phyloP scores from a whole-genome alignment of 2,888 invertebrate species.

The Drosophila nr. perissopoda region DNA sequence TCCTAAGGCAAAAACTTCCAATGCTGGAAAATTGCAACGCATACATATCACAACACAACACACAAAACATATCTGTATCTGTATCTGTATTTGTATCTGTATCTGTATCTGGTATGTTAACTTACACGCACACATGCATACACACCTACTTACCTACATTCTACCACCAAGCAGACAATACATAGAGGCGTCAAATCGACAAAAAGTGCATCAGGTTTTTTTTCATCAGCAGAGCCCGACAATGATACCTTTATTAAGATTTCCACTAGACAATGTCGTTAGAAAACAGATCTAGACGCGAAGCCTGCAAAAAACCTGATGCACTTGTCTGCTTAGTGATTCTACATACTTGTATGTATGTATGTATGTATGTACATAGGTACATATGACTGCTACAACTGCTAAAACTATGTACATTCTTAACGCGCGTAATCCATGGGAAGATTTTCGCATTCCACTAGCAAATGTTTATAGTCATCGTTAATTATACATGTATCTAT shows the following conservation, averaged over 20 bases:
- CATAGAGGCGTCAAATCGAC: no score
- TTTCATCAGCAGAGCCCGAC: no score
- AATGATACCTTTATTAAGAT: no score
- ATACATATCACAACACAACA: conserved; percentile 3
- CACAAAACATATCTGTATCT: background rate
- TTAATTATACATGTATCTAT: background rate
- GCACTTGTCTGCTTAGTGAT: background rate
- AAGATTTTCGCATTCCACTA: conserved; percentile 7
- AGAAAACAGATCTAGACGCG: no score
- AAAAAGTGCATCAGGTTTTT: no score
- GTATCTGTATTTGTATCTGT: background rate
- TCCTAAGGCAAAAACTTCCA: conserved; percentile 8
- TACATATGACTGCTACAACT: background rate
- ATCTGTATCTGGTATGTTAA: background rate
- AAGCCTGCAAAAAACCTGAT: no score
- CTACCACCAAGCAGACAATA: no score
- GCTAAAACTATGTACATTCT: background rate
- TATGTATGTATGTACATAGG: background rate
- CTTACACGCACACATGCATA: background rate
- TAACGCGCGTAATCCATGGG: conserved; percentile 1
- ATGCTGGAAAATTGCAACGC: background rate
- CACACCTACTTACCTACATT: conserved; percentile 10
- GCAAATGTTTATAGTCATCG: background rate
- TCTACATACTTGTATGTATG: background rate
- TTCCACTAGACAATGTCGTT: no score